Evolutionary conservation across 1,140 invertebrate genomes (phyloP).

Genomic region (Diachasmimorpha longicaudata): DNA sequence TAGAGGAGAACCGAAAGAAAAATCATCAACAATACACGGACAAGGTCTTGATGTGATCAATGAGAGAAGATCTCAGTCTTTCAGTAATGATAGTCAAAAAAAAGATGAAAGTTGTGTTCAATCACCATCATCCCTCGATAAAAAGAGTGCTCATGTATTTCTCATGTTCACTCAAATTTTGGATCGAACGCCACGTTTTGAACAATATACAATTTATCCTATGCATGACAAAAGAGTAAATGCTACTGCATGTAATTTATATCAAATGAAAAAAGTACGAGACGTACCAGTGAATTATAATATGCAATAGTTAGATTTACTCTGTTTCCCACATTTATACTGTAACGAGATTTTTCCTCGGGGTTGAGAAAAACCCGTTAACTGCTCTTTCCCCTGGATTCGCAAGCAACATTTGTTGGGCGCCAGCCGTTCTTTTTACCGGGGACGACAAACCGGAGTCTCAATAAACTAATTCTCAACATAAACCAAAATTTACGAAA

Average conservation of each 20-base stretch:
- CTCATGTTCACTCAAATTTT: neutral
- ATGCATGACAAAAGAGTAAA: conserved; percentile 41
- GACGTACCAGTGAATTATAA: conserved; percentile 36
- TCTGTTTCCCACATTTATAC: conserved; percentile 46
- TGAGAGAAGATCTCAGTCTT: neutral
- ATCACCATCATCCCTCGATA: neutral
- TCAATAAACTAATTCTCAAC: too few species aligned
- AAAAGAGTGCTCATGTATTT: neutral
- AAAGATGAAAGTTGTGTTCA: neutral
- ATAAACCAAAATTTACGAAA: too few species aligned
- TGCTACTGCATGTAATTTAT: conserved; percentile 34
- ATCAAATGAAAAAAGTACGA: conserved; percentile 44
- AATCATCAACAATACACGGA: neutral
- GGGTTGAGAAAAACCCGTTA: too few species aligned
- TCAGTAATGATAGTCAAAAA: neutral
- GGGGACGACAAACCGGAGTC: too few species aligned
- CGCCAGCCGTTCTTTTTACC: too few species aligned
- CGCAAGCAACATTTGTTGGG: too few species aligned
- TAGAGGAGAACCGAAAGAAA: neutral
- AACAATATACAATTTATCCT: conserved; percentile 43
- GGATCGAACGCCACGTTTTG: conserved; percentile 34
- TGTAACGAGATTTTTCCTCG: too few species aligned
- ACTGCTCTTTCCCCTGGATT: too few species aligned
- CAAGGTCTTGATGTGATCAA: neutral
- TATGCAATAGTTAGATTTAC: conserved; percentile 36